Base-by-base conservation (phyloP, 2,797 vertebrate species). In the Strix occidentalis region DNA sequence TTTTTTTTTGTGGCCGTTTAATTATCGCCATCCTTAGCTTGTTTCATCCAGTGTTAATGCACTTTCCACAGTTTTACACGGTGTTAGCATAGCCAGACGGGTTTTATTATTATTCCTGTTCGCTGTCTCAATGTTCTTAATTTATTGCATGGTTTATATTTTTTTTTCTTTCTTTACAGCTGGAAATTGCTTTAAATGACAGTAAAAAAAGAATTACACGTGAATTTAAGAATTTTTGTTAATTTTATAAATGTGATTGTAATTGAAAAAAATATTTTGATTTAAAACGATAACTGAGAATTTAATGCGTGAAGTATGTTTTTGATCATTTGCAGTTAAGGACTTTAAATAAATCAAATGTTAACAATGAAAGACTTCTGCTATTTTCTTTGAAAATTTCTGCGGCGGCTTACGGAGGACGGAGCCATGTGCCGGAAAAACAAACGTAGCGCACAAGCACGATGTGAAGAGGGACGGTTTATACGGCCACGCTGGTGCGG, bases 101-200 rank as follows among this genome's bases (percentile, higher is more conserved):
- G 97, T 98, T 97, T 96, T 97, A 95, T 97, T 98, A 97, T 98
- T 98, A 95, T 97, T 97, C 88, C 91, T 98, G 97, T 98, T 97
- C 94, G 96, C 98, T 97, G 97, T 98, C 96, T 98, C 97, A 96
- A 98, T 98, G 98, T 98, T 98, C 97, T 98, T 99, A 99, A 99
- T 98, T 99, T 99, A 99, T 99, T 98, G 98, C 98, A 98, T 99
- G 98, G 98, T 98, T 98, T 98, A 97, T 98, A 97, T 97, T 97
- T 97, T 35, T 35, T 96, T 96, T 95, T 96, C 97, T 98, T 98
- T 92, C 97, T 98, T 98, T 98, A 98, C 97, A 98, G 97, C 96
- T 96, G 90, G 64, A 98, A 97, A 98, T 98, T 98, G 97, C 97
- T 98, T 98, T 98, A 97, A 98, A 97, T 98, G 95, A 98, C 97